Percentiles rank a stretch among this genome's conserved stretches.
phyloP scores from a whole-genome alignment of 2,797 vertebrate genomes.

The Smutsia temminckii region DNA sequence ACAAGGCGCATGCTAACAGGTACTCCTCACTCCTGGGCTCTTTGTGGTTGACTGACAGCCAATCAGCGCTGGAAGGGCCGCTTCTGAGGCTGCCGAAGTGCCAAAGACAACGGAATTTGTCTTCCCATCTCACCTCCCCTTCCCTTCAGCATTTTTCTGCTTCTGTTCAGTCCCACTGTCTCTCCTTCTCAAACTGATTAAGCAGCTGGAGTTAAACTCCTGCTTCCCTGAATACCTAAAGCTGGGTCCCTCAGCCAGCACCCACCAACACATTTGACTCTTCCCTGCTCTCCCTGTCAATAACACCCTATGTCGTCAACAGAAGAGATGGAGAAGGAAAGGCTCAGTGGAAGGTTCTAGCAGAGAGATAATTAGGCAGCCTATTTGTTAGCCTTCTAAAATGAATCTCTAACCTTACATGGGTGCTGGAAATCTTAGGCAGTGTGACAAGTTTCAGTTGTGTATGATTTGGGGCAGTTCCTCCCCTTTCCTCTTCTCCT shows the following conservation, averaged over 20 bases:
- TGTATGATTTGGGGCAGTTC: neutral
- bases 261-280: accelerated
- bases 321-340: neutral
- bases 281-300: neutral
- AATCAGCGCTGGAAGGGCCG: neutral
- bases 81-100: neutral
- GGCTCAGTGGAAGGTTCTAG: neutral
- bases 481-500: neutral
- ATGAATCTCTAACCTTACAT: neutral
- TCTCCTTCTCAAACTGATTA: neutral
- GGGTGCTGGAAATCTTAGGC: neutral
- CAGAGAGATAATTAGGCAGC: neutral
- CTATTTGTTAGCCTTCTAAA: neutral
- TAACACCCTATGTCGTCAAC: neutral
- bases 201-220: neutral
- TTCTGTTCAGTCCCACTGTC: neutral
- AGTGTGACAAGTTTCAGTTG: neutral
- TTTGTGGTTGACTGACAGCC: neutral
- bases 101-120: neutral
- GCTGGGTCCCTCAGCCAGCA: no score
- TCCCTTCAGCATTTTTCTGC: neutral
- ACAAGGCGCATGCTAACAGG: accelerated
- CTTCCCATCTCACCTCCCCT: neutral
- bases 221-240: neutral
- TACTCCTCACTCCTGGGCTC: accelerated